These are phyloP conservation scores for Sebastes trivittatus DNA, from an alignment of 2,797 vertebrate genomes.

Conservation along the genomic window DNA sequence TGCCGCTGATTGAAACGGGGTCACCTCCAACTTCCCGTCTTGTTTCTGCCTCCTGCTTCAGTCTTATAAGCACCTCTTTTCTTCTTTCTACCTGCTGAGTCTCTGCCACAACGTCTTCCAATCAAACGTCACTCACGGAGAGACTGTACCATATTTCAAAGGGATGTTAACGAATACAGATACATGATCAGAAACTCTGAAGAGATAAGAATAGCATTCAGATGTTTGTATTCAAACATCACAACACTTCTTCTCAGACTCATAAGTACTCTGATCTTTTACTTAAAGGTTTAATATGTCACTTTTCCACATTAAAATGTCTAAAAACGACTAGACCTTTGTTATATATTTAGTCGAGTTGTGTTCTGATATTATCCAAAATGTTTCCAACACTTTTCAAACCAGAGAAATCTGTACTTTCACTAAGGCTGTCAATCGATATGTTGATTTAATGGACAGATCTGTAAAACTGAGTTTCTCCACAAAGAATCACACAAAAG, in stretches of 20 bases:
- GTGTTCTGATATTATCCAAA: neutral
- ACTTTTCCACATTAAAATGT: neutral
- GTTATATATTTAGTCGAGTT: neutral
- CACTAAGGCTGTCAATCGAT: too few species aligned
- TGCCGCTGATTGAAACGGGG: constrained; percentile 52
- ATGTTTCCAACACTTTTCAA: neutral
- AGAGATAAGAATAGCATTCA: neutral
- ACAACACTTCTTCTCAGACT: neutral
- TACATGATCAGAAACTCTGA: neutral
- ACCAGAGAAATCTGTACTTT: neutral
- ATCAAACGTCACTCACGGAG: neutral
- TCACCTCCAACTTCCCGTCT: constrained; percentile 55
- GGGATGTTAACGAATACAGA: neutral
- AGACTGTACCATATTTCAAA: neutral
- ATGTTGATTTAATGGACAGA: neutral
- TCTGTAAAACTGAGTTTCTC: neutral
- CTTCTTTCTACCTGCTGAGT: neutral
- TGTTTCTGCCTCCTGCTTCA: constrained; percentile 2
- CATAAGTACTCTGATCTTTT: neutral
- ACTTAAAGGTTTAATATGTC: neutral
- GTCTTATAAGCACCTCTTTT: neutral
- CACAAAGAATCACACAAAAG: neutral
- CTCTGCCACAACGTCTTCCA: neutral
- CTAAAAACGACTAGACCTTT: neutral
- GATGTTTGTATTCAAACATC: neutral